A percentile compares a stretch with the other conserved stretches of the same genome.
Evolutionary conservation across 2,113 vertebrate species (phyloP).

Genomic region (Osmerus mordax): DNA sequence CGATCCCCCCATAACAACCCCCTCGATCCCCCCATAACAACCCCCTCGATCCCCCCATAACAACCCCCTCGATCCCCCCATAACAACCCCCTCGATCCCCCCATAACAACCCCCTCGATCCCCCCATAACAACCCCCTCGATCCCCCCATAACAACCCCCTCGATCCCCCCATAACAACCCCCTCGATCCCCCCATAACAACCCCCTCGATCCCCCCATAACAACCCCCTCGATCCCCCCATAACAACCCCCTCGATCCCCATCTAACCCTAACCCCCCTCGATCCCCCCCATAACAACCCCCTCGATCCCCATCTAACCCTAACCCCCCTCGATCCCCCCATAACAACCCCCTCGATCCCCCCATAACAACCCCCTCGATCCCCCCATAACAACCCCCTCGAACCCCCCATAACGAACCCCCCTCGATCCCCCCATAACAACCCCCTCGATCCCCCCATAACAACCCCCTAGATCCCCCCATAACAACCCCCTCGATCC

Average conservation of each 20-base stretch:
- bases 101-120: background rate
- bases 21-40: no score
- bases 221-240: conserved; percentile 1
- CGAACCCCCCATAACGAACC: conserved; percentile 13
- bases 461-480: no score
- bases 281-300: conserved; percentile 30
- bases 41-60: conserved; percentile 17
- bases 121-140: conserved; percentile 10
- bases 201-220: background rate
- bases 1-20: no score
- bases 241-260: no score
- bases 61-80: conserved; percentile 1
- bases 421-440: background rate
- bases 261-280: no score
- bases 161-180: no score
- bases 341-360: conserved; percentile 5
- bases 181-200: conserved; percentile 9
- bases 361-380: no score
- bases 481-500: conserved; percentile 8
- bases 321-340: no score
- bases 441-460: no score
- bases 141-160: conserved; percentile 9
- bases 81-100: conserved; percentile 3
- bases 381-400: conserved; percentile 13
- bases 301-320: background rate